Conservation (phyloP, 2,113 vertebrate species). For the Isichthys henryi region DNA sequence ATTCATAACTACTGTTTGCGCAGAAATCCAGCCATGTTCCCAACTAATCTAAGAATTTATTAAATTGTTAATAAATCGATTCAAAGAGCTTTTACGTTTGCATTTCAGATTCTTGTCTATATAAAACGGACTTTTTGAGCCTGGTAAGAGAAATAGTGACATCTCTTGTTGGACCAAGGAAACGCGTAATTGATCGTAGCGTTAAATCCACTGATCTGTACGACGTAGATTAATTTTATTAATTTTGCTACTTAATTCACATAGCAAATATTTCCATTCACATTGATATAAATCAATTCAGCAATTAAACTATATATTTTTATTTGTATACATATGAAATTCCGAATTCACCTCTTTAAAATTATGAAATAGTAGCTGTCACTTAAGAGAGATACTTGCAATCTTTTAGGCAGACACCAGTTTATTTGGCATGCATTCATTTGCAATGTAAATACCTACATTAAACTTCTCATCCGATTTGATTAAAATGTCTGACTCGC, state of each 20-base stretch:
- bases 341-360: not conserved
- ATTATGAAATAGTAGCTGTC: not conserved
- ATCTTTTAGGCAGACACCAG: not conserved
- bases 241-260: not conserved
- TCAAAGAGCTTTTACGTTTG: not conserved
- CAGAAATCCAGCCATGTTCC: not conserved
- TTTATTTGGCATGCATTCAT: not conserved
- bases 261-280: not conserved
- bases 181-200: not conserved
- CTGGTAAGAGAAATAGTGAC: not conserved
- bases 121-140: not conserved
- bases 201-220: not conserved
- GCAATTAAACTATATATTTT: not conserved
- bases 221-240: not conserved
- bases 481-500: slow-evolving; percentile 3
- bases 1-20: not conserved
- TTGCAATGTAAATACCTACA: not conserved
- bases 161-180: not conserved
- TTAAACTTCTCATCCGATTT: not conserved
- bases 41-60: not conserved
- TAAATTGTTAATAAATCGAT: not conserved
- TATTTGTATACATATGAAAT: not conserved
- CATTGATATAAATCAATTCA: not conserved
- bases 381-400: not conserved
- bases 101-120: not conserved